Conservation (phyloP, 64 coral and sea anemone species). For the Stichodactyla mertensii region DNA sequence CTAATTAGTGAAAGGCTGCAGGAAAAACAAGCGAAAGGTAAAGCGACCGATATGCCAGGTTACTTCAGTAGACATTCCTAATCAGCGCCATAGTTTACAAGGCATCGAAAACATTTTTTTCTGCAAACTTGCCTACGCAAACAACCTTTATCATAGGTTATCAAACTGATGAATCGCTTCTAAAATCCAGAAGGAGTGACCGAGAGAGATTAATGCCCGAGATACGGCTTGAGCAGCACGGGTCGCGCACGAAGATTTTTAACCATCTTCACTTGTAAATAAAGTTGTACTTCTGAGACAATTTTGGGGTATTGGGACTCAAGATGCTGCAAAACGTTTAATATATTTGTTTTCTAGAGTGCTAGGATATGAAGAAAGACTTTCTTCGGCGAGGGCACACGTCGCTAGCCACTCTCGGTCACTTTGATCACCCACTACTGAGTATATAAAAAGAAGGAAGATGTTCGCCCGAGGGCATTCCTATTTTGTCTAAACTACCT, state of each 20-base stretch:
- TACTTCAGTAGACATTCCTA: not conserved
- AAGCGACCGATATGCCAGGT: not conserved
- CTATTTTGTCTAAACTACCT: conserved; percentile 15
- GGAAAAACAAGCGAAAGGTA: not conserved
- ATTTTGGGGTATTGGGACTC: not conserved
- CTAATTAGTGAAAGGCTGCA: not conserved
- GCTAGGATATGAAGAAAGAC: not conserved
- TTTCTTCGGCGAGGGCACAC: not conserved
- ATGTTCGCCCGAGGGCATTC: not conserved
- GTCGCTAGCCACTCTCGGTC: not conserved
- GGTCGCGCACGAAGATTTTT: not conserved
- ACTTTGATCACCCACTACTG: not conserved
- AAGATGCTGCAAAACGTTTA: not conserved
- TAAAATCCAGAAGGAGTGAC: conserved; percentile 20
- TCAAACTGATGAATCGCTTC: conserved; percentile 17
- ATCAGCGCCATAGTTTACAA: not conserved
- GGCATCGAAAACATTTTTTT: not conserved
- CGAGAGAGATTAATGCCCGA: not conserved
- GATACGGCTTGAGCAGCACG: not conserved
- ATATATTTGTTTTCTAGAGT: not conserved
- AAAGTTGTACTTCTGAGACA: not conserved
- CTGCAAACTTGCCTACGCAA: conserved; percentile 19
- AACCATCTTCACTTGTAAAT: not conserved
- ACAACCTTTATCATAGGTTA: conserved; percentile 2
- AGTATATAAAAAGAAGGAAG: conserved; percentile 6